phyloP scores from a whole-genome alignment of 1,140 invertebrate genomes.

The Drosophila ohnishii region DNA sequence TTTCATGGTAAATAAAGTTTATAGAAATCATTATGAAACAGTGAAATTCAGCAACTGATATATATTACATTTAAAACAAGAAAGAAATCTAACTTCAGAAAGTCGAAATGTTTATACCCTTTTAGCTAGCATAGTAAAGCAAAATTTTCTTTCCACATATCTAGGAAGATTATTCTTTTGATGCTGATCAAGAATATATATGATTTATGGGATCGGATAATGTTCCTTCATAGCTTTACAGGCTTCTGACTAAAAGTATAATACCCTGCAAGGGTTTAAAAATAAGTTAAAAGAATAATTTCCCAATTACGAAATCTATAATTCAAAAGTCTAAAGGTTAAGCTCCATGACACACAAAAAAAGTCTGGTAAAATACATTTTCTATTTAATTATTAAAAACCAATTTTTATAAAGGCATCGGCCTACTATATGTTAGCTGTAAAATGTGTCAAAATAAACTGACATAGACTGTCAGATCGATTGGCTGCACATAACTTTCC shows the following conservation, averaged over 20 bases:
- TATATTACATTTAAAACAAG: too few relatives aligned
- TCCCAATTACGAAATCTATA: background rate
- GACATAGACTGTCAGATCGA: constrained; percentile 12
- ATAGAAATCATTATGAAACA: background rate
- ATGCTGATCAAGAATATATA: too few relatives aligned
- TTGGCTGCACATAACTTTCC: constrained; percentile 71
- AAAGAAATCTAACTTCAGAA: too few relatives aligned
- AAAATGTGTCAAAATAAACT: constrained; percentile 42
- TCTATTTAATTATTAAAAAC: constrained; percentile 31
- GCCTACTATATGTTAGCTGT: background rate
- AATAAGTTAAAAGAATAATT: too few relatives aligned
- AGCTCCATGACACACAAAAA: background rate
- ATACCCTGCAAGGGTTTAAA: too few relatives aligned
- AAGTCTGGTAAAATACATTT: background rate
- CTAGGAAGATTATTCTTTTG: too few relatives aligned
- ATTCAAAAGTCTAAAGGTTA: background rate
- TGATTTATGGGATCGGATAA: too few relatives aligned
- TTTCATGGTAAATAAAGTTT: background rate
- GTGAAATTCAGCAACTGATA: background rate
- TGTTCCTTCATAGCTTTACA: too few relatives aligned
- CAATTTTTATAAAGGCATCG: background rate
- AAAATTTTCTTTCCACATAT: too few relatives aligned
- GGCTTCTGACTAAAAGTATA: too few relatives aligned
- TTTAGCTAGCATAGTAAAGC: too few relatives aligned
- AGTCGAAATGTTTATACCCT: too few relatives aligned